Percentiles rank a stretch among this genome's conserved stretches.
phyloP scores from a whole-genome alignment of 1,140 invertebrate genomes.

The Zeugodacus cucurbitae region DNA sequence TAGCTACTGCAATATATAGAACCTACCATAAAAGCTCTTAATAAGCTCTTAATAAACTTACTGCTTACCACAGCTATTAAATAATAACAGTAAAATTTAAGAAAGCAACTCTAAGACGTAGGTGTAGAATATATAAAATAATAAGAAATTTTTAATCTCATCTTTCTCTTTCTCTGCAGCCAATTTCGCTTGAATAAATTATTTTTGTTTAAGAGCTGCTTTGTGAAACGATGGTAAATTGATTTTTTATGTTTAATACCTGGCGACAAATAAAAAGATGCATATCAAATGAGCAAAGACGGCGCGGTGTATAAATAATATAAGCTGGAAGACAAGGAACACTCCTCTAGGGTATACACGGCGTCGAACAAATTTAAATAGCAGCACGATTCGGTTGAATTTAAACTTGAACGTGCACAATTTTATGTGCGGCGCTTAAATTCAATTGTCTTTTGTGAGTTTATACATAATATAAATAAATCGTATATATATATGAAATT shows the following conservation, averaged over 20 bases:
- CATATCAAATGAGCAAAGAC: background rate
- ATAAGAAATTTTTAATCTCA: background rate
- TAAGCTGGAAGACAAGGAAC: background rate
- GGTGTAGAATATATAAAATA: too few species aligned
- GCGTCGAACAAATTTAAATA: background rate
- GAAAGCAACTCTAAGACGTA: too few species aligned
- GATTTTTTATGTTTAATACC: conserved; percentile 3
- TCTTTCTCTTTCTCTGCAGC: background rate
- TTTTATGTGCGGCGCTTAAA: too few species aligned
- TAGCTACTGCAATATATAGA: too few species aligned
- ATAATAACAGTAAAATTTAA: too few species aligned
- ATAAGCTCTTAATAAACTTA: too few species aligned
- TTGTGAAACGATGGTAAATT: background rate
- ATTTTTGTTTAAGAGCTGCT: background rate
- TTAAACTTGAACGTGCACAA: background rate
- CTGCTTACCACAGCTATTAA: too few species aligned
- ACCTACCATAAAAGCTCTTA: too few species aligned
- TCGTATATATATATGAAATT: too few species aligned
- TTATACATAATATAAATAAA: too few species aligned
- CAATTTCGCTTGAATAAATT: background rate
- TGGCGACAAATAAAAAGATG: background rate
- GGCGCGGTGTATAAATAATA: background rate
- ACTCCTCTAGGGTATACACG: background rate
- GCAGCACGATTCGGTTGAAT: background rate
- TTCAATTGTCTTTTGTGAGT: too few species aligned